Conservation (phyloP, 2,797 vertebrate species). For the Malacoraja senta region DNA sequence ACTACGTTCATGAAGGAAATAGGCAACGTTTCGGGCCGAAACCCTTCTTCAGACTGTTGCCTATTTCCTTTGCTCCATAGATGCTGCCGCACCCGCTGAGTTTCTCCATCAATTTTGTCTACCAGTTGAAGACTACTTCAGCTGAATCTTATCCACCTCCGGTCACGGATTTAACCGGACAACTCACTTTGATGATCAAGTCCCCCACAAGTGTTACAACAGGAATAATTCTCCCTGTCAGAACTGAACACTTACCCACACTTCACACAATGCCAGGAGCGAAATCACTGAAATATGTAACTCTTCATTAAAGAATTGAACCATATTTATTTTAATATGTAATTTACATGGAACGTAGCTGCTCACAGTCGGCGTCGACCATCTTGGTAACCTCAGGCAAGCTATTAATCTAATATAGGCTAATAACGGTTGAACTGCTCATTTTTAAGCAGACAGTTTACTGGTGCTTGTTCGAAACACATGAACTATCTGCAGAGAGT, state of each 20-base stretch:
- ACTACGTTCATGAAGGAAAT: no score
- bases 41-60: no score
- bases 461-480: not conserved
- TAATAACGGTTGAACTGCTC: conserved; percentile 14
- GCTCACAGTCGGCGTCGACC: not conserved
- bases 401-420: conserved; percentile 20
- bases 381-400: not conserved
- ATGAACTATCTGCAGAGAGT: not conserved
- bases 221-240: not conserved
- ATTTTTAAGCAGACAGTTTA: conserved; percentile 19
- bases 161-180: not conserved
- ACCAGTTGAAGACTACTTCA: not conserved
- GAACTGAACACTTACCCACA: no score
- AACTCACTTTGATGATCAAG: no score
- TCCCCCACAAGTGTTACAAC: not conserved
- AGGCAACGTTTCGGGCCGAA: no score
- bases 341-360: not conserved
- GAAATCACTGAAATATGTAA: not conserved
- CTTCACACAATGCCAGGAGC: not conserved
- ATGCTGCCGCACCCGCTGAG: no score
- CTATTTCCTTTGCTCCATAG: no score
- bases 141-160: not conserved
- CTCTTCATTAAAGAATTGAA: not conserved
- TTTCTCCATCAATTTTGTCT: no score
- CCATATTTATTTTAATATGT: not conserved